phyloP scores from a whole-genome alignment of 2,888 invertebrate species.

The Ophion ventricosus region DNA sequence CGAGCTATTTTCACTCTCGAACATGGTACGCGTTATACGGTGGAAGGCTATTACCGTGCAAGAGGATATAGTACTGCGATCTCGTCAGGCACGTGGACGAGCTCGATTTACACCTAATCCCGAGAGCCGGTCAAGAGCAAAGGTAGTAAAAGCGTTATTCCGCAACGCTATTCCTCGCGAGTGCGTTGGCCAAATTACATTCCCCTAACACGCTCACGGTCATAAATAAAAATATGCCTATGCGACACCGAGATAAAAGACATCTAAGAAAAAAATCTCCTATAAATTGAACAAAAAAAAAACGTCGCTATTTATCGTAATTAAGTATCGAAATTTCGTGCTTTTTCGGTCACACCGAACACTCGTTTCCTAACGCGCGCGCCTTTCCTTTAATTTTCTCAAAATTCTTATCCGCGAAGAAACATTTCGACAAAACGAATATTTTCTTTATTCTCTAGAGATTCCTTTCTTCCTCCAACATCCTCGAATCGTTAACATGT shows the following conservation, averaged over 20 bases:
- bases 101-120: slow-evolving; percentile 32
- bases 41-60: slow-evolving; percentile 40
- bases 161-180: background rate
- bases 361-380: too few species aligned
- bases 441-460: background rate
- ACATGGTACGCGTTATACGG: slow-evolving; percentile 33
- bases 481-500: background rate
- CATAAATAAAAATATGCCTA: slow-evolving; percentile 10
- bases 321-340: background rate
- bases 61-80: slow-evolving; percentile 33
- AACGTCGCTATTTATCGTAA: background rate
- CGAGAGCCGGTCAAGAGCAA: slow-evolving; percentile 41
- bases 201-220: background rate
- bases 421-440: too few species aligned
- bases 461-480: background rate
- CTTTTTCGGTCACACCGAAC: background rate
- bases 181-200: slow-evolving; percentile 27
- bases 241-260: background rate
- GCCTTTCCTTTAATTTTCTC: background rate
- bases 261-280: background rate
- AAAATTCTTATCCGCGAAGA: background rate
- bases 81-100: slow-evolving; percentile 27
- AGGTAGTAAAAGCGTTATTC: slow-evolving; percentile 35
- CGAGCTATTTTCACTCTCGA: slow-evolving; percentile 56
- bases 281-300: background rate